phyloP scores from a whole-genome alignment of 2,113 vertebrate species.

The Orthonyx spaldingii region DNA sequence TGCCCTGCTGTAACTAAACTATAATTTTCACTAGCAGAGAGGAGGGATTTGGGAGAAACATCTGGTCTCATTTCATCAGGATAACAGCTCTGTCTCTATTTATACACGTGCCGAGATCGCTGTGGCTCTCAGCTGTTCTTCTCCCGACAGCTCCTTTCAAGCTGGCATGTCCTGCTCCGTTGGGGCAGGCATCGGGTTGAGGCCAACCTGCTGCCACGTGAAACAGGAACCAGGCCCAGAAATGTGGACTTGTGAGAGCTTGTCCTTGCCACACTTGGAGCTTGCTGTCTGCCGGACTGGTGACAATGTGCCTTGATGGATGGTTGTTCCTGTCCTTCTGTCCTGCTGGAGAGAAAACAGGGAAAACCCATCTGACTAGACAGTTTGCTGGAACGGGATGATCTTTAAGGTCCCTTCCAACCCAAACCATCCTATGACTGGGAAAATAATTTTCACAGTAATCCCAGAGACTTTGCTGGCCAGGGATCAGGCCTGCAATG shows the following conservation, averaged over 20 bases:
- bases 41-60: constrained; percentile 71
- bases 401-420: background rate
- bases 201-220: background rate
- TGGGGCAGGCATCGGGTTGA: background rate
- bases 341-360: background rate
- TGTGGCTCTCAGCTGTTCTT: constrained; percentile 71
- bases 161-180: background rate
- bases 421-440: background rate
- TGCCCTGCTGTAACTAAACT: constrained; percentile 56
- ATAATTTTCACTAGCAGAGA: constrained; percentile 39
- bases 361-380: background rate
- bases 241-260: background rate
- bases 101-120: constrained; percentile 50
- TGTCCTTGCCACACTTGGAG: background rate
- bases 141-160: constrained; percentile 43
- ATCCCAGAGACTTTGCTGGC: background rate
- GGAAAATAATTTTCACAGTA: background rate
- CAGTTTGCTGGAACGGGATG: background rate
- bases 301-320: background rate
- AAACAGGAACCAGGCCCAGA: constrained; percentile 25
- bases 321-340: background rate
- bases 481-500: background rate
- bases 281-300: background rate
- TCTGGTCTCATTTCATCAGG: constrained; percentile 71
- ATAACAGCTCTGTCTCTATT: constrained; percentile 68